phyloP scores from a whole-genome alignment of 2,113 vertebrate genomes.

The Pseudorhombus dupliciocellatus region DNA sequence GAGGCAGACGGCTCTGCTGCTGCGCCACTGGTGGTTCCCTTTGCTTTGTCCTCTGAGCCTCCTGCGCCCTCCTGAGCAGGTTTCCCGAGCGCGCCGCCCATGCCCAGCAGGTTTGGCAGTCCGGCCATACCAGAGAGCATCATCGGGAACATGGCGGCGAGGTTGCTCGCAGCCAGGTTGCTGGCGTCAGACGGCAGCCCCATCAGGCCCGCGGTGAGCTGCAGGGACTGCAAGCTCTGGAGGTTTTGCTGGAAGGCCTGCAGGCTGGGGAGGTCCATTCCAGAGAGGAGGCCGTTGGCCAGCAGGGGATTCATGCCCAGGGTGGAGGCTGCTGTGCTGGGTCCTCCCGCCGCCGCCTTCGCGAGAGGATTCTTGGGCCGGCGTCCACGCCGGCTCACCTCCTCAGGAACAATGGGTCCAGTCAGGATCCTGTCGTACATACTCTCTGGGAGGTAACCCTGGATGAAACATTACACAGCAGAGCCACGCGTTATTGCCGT shows the following conservation, averaged over 20 bases:
- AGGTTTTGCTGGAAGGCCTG: constrained; percentile 97
- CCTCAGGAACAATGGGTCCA: constrained; percentile 95
- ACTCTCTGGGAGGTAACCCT: constrained; percentile 97
- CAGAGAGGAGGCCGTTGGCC: constrained; percentile 88
- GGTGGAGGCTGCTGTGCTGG: constrained; percentile 71
- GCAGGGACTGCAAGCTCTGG: constrained; percentile 93
- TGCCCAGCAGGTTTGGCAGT: constrained; percentile 91
- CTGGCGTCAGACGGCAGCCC: constrained; percentile 88
- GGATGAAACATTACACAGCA: constrained; percentile 11
- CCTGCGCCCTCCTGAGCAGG: constrained; percentile 78
- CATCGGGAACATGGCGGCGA: constrained; percentile 98
- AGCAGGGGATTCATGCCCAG: constrained; percentile 85
- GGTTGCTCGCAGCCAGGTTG: constrained; percentile 86
- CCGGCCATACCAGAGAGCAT: constrained; percentile 95
- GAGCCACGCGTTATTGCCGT: neutral
- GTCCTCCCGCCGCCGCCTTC: constrained; percentile 77
- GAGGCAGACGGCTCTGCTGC: constrained; percentile 70
- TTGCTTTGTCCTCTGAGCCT: constrained; percentile 82
- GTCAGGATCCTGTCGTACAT: constrained; percentile 99
- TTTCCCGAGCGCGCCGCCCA: constrained; percentile 88
- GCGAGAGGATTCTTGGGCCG: constrained; percentile 93
- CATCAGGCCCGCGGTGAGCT: constrained; percentile 93
- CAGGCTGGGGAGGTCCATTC: constrained; percentile 91
- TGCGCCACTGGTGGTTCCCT: constrained; percentile 80
- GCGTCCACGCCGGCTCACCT: constrained; percentile 94